Conservation (phyloP, 2,797 vertebrate species). For the Manis crassicaudata region DNA sequence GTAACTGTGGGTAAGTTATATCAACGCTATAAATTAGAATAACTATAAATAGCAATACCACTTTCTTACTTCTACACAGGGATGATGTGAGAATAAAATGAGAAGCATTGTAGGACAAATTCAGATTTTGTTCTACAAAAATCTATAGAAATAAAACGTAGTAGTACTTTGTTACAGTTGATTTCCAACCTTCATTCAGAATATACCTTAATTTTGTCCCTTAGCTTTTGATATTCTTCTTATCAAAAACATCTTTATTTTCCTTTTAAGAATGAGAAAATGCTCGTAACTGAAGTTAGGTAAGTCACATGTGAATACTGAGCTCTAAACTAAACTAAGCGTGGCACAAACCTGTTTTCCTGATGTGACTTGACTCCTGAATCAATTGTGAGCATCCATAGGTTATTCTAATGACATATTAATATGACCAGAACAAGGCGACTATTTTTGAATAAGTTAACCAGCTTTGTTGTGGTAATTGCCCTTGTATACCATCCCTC, state of each 20-base stretch:
- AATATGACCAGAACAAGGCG: not conserved
- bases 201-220: slow-evolving; percentile 9
- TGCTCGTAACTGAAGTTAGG: not conserved
- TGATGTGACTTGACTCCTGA: slow-evolving; percentile 27
- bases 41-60: slow-evolving; percentile 10
- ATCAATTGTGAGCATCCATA: not conserved
- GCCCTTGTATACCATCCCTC: not conserved
- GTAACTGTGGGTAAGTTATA: not conserved
- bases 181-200: slow-evolving; percentile 44
- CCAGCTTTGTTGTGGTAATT: slow-evolving; percentile 8
- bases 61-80: slow-evolving; percentile 12
- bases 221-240: slow-evolving; percentile 47
- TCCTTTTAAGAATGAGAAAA: slow-evolving; percentile 44
- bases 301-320: slow-evolving; percentile 19
- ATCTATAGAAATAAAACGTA: slow-evolving; percentile 5
- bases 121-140: not conserved
- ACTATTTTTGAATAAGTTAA: not conserved
- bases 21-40: not conserved
- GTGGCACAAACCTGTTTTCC: slow-evolving; percentile 41
- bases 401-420: not conserved
- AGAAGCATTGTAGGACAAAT: not conserved
- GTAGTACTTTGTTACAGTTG: slow-evolving; percentile 47
- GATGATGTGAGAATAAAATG: slow-evolving; percentile 46
- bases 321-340: slow-evolving; percentile 28
- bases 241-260: slow-evolving; percentile 39